Percentiles rank a stretch among this genome's conserved stretches.
These are phyloP conservation scores for Phrixothrix hirtus DNA, from an alignment of 2,888 invertebrate genomes.

Conservation along the genomic window DNA sequence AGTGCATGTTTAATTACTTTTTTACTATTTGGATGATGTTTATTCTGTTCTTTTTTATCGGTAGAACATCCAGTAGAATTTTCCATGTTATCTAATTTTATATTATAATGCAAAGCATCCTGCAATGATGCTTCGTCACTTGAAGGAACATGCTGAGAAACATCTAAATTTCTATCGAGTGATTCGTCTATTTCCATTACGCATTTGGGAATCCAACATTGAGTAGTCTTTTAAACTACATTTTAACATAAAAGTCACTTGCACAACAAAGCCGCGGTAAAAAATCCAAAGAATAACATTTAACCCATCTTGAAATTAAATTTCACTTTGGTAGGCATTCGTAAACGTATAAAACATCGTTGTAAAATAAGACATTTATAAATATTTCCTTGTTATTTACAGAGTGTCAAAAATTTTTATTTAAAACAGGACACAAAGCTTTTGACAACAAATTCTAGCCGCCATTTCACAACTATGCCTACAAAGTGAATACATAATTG, in stretches of 20 bases:
- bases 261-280: conserved; percentile 32
- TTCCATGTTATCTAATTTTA: conserved; percentile 26
- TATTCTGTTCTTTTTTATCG: conserved; percentile 40
- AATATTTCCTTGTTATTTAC: conserved; percentile 11
- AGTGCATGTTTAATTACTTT: conserved; percentile 78
- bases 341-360: conserved; percentile 9
- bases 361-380: conserved; percentile 31
- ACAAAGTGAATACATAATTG: conserved; percentile 13
- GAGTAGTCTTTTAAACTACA: conserved; percentile 12
- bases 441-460: conserved; percentile 53
- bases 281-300: conserved; percentile 30
- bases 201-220: conserved; percentile 24
- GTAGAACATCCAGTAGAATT: conserved; percentile 32
- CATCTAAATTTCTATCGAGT: conserved; percentile 47
- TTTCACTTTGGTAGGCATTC: conserved; percentile 3
- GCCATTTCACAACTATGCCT: conserved; percentile 56
- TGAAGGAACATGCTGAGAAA: conserved; percentile 37
- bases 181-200: conserved; percentile 57
- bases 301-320: conserved; percentile 34
- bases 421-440: conserved; percentile 37
- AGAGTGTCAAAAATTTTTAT: conserved; percentile 14
- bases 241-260: conserved; percentile 28
- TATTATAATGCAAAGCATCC: conserved; percentile 26
- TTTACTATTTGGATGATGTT: conserved; percentile 59
- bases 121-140: conserved; percentile 28